phyloP scores from a whole-genome alignment of 2,797 vertebrate genomes.

The Austrolebias charrua region DNA sequence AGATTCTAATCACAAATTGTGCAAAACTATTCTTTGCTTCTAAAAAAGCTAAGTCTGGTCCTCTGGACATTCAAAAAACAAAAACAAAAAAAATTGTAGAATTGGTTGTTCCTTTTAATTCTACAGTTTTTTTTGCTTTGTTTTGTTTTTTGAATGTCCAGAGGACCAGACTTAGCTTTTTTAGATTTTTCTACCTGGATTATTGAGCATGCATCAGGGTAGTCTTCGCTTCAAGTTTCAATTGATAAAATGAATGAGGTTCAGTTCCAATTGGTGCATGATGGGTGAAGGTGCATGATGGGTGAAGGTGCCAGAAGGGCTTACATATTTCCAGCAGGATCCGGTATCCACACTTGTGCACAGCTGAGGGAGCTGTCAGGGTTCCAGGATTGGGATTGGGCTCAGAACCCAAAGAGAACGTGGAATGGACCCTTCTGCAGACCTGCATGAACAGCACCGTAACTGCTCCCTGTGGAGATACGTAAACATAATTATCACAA shows the following conservation, averaged over 20 bases:
- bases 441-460: constrained; percentile 85
- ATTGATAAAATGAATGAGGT: background rate
- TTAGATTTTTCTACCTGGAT: no score
- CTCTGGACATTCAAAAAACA: no score
- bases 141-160: no score
- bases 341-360: constrained; percentile 72
- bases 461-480: constrained; percentile 79
- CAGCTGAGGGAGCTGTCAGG: constrained; percentile 25
- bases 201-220: no score
- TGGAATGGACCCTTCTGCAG: constrained; percentile 83
- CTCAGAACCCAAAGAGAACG: constrained; percentile 68
- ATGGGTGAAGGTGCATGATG: no score
- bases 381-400: constrained; percentile 39
- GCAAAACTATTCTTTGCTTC: background rate
- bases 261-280: background rate
- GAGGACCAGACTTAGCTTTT: no score
- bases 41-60: no score
- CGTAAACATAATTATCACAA: constrained; percentile 2
- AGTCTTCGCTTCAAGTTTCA: background rate
- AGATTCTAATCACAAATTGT: background rate
- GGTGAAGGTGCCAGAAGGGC: constrained; percentile 28
- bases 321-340: constrained; percentile 75
- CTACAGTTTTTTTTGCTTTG: no score
- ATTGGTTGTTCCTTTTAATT: no score
- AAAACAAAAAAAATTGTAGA: no score